phyloP scores from a whole-genome alignment of 2,113 vertebrate species.

The Stigmatopora argus region DNA sequence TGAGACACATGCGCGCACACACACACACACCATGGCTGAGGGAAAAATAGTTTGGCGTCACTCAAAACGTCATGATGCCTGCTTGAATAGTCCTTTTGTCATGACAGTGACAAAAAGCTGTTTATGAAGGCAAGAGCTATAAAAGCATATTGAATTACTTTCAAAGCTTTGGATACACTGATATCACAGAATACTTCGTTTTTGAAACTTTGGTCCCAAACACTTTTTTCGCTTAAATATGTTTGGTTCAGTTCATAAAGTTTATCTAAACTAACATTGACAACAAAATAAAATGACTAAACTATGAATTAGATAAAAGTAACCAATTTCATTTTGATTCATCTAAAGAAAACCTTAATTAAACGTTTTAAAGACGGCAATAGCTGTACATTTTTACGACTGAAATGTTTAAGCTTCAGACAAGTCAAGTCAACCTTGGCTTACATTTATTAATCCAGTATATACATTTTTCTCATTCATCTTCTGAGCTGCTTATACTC shows the following conservation, averaged over 20 bases:
- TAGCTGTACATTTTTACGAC: too few species aligned
- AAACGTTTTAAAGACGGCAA: too few species aligned
- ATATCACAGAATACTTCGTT: not conserved
- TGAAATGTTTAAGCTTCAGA: too few species aligned
- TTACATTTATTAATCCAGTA: too few species aligned
- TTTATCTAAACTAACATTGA: not conserved
- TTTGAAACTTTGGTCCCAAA: not conserved
- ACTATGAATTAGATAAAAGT: not conserved
- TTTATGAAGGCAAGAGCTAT: constrained; percentile 46
- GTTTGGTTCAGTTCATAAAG: not conserved
- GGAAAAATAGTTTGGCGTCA: constrained; percentile 15
- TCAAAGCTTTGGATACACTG: not conserved
- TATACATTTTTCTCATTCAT: too few species aligned
- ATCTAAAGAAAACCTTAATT: not conserved
- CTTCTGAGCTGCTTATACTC: too few species aligned
- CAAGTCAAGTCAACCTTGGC: too few species aligned
- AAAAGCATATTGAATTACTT: constrained; percentile 10
- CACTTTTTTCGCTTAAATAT: not conserved
- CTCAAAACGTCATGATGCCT: constrained; percentile 38
- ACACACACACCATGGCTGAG: constrained; percentile 28
- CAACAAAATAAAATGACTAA: not conserved
- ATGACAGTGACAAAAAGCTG: constrained; percentile 42
- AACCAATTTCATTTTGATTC: not conserved
- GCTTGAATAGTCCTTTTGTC: constrained; percentile 36
- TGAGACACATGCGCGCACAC: constrained; percentile 16